Evolutionary conservation across 2,113 vertebrate species (phyloP), one percentile per base, ranked within the genome.

Genomic region (Glareola pratincola): DNA sequence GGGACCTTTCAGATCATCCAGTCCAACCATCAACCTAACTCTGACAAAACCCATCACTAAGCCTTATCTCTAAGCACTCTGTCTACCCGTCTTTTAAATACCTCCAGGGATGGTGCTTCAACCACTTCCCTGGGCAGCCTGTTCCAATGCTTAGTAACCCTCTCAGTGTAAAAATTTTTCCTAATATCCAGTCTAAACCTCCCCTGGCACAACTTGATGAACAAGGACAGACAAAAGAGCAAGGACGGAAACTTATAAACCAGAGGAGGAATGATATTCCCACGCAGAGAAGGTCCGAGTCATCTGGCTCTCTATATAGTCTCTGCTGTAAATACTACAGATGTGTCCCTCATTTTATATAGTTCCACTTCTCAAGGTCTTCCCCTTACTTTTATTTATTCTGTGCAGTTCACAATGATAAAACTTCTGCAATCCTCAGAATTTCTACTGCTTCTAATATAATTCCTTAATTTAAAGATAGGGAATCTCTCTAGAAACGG

Each of bases 401-500:
- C 77, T 53, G 50, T 50, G 59, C 50, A 67, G 62, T 14, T 94
- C 32, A 64, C 14, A 85, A 68, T 27, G 67, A 87, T 69, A 76
- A 92, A 95, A 91, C 24, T 73, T 83, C 37, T 36, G 36, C 63
- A 72, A 21, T 57, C 22, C n/a, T 21, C 37, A 87, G 24, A 76
- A 75, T 81, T 92, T 81, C 71, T 93, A 62, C 71, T 77, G 18
- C 78, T 80, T 74, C 54, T 80, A 90, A 86, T 88, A 63, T 30
- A 77, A 85, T 78, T 94, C 56, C 67, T 82, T 85, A 45, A 73
- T 88, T 94, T 94, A 94, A 96, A 96, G 95, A 92, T 60, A 97
- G 76, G 71, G 34, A 90, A 91, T 93, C 63, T 96, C 88, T 80
- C 83, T 48, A 87, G 90, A 94, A 97, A 91, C 3, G 3, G 92